phyloP scores from a whole-genome alignment of 2,113 vertebrate species.

The Syrrhaptes paradoxus region DNA sequence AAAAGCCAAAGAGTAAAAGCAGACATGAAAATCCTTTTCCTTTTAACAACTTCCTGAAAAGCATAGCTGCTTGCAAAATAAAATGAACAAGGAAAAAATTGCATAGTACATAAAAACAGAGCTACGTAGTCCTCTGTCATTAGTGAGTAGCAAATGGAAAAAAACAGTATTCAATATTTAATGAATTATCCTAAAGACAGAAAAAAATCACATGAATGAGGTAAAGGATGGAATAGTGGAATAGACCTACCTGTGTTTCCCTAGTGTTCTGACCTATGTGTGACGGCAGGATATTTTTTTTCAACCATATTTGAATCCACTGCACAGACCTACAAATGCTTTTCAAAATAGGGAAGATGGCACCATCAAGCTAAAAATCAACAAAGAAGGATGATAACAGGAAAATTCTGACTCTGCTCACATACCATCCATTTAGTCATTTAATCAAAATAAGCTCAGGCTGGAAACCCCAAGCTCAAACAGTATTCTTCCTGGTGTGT shows the following conservation, averaged over 20 bases:
- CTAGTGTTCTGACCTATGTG: neutral
- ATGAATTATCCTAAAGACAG: neutral
- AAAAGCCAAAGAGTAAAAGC: neutral
- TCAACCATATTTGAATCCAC: neutral
- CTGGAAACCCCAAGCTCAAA: neutral
- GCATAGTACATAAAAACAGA: neutral
- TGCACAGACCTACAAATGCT: neutral
- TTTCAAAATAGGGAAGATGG: neutral
- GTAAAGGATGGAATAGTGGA: neutral
- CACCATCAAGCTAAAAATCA: neutral
- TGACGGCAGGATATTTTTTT: neutral
- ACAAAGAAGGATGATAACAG: neutral
- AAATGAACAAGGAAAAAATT: neutral
- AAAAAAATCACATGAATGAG: neutral
- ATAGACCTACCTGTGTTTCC: neutral
- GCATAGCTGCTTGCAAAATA: neutral
- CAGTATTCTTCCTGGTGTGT: neutral
- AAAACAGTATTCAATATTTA: neutral
- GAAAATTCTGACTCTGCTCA: neutral
- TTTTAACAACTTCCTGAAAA: neutral
- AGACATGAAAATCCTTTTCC: fast-evolving
- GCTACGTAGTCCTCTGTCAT: neutral
- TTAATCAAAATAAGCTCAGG: neutral
- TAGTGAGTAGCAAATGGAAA: neutral
- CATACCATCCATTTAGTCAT: neutral